A percentile compares a stretch with the other conserved stretches of the same genome.
phyloP scores from a whole-genome alignment of 2,113 vertebrate genomes.

The Xyliphius kryptos region DNA sequence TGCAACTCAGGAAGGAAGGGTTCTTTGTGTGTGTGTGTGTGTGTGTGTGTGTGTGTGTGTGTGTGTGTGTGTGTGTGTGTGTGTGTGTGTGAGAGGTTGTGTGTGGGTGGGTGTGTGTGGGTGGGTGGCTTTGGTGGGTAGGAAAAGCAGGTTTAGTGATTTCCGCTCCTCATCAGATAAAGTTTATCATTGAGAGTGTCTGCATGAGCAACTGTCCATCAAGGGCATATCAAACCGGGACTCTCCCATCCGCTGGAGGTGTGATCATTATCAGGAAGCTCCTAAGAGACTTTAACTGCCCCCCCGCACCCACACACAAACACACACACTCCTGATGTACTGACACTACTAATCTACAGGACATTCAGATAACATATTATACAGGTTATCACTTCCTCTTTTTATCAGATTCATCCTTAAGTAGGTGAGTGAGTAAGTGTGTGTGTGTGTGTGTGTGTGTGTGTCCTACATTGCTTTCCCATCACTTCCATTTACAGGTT shows the following conservation, averaged over 20 bases:
- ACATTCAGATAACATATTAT: too few species aligned
- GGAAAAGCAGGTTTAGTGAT: constrained; percentile 1
- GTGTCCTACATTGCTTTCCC: not conserved
- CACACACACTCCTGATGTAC: too few species aligned
- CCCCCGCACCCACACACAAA: too few species aligned
- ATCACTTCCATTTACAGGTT: too few species aligned
- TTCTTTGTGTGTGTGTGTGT: too few species aligned
- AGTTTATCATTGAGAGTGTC: constrained; percentile 14
- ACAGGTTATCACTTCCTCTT: too few species aligned
- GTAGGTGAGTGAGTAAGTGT: not conserved
- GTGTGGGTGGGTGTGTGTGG: constrained; percentile 16
- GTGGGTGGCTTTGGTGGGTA: not conserved
- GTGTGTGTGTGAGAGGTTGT: not conserved
- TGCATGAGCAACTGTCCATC: constrained; percentile 15
- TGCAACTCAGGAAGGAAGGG: too few species aligned
- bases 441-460: not conserved
- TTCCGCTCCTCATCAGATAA: not conserved
- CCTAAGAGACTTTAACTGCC: not conserved
- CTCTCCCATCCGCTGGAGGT: not conserved
- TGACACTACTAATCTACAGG: too few species aligned
- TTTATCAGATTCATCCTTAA: not conserved
- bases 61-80: not conserved
- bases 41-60: not conserved
- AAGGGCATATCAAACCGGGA: not conserved
- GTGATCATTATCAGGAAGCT: not conserved